Evolutionary conservation across 2,113 vertebrate genomes (phyloP).

Genomic region (Anser cygnoides): DNA sequence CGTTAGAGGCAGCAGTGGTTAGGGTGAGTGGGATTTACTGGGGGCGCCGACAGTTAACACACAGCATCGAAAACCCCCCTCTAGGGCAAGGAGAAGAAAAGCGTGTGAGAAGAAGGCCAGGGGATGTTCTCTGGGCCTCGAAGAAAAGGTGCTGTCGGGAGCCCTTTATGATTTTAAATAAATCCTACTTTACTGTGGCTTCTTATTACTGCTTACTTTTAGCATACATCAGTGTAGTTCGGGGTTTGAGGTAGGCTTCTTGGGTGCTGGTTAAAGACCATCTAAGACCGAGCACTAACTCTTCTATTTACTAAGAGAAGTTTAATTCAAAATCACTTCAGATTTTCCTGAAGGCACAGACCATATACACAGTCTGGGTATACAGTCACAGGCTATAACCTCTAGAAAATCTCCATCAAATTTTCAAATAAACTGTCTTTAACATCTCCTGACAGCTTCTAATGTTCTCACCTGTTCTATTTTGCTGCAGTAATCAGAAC

Average conservation of each 20-base stretch:
- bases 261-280: rapidly evolving
- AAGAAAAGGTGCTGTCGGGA: not conserved
- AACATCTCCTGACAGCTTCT: not conserved
- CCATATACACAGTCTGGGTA: not conserved
- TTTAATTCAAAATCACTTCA: not conserved
- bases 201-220: too few relatives aligned
- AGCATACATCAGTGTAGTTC: not conserved
- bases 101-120: not conserved
- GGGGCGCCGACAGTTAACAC: not conserved
- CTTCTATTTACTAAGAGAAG: not conserved
- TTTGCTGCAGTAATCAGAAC: not conserved
- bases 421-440: not conserved
- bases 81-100: not conserved
- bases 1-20: not conserved
- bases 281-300: not conserved
- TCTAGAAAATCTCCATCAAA: not conserved
- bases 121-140: rapidly evolving
- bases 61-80: not conserved
- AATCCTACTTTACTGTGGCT: not conserved
- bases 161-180: not conserved
- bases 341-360: not conserved
- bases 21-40: not conserved
- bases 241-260: not conserved
- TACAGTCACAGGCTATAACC: not conserved
- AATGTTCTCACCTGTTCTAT: not conserved